Percentiles rank a stretch among this genome's conserved stretches.
Conservation (phyloP, 2,888 invertebrate genomes). For the Xylota segnis region DNA sequence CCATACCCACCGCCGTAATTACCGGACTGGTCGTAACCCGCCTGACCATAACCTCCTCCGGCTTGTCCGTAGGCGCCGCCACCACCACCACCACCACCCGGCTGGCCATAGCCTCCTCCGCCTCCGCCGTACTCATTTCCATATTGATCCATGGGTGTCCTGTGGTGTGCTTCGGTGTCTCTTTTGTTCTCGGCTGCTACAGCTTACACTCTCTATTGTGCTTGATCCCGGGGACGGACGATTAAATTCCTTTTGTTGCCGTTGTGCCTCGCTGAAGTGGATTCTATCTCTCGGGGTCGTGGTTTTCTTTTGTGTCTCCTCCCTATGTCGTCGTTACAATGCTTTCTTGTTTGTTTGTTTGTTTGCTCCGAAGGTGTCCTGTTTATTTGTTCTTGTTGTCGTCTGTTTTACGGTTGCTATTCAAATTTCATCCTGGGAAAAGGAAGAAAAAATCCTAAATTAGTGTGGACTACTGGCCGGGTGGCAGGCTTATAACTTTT, state of each 20-base stretch:
- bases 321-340: slow-evolving; percentile 28
- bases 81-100: slow-evolving; percentile 74
- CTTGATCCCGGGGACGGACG: slow-evolving; percentile 57
- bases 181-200: slow-evolving; percentile 24
- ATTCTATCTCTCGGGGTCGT: slow-evolving; percentile 49
- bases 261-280: slow-evolving; percentile 36
- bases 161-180: slow-evolving; percentile 4
- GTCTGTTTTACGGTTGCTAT: slow-evolving; percentile 19
- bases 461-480: neutral
- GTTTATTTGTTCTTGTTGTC: slow-evolving; percentile 16
- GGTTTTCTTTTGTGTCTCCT: slow-evolving; percentile 42
- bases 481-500: neutral
- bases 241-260: slow-evolving; percentile 61
- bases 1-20: slow-evolving; percentile 77
- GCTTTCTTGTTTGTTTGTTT: slow-evolving; percentile 14
- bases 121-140: slow-evolving; percentile 79
- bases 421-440: slow-evolving; percentile 45
- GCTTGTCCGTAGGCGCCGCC: slow-evolving; percentile 71
- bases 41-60: slow-evolving; percentile 62
- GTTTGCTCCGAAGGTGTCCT: slow-evolving; percentile 15
- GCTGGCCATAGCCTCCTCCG: slow-evolving; percentile 79
- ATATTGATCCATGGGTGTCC: slow-evolving; percentile 80
- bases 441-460: neutral
- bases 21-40: slow-evolving; percentile 73
- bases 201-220: slow-evolving; percentile 31